Percentiles rank a stretch among this genome's conserved stretches.
Evolutionary conservation across 2,888 invertebrate species (phyloP).

Genomic region (Sceliomorpha sp.): DNA sequence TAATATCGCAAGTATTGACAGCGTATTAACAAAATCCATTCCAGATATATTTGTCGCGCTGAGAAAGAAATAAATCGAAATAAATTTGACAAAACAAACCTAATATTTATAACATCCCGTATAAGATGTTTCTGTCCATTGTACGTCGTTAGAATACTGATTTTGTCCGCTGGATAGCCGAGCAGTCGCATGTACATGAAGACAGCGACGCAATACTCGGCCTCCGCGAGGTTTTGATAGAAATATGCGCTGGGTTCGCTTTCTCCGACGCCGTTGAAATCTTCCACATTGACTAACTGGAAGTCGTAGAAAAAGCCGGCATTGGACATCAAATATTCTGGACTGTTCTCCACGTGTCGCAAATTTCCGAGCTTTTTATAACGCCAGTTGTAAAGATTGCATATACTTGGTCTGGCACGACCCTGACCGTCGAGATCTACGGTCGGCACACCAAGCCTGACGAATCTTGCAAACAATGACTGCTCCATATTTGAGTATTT

Average conservation of each 20-base stretch:
- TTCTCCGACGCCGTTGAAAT: slow-evolving; percentile 98
- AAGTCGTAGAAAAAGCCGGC: slow-evolving; percentile 96
- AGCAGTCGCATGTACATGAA: slow-evolving; percentile 99
- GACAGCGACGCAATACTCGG: slow-evolving; percentile 97
- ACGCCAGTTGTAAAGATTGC: slow-evolving; percentile 96
- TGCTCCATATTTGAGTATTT: slow-evolving; percentile 99
- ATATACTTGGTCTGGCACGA: slow-evolving; percentile 94
- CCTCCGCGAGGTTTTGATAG: slow-evolving; percentile 96
- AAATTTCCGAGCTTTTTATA: slow-evolving; percentile 98
- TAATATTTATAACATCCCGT: slow-evolving; percentile 94
- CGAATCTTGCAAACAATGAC: slow-evolving; percentile 97
- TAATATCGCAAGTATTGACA: not conserved
- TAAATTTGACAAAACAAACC: slow-evolving; percentile 60
- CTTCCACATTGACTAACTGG: slow-evolving; percentile 97
- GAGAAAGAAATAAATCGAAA: no score
- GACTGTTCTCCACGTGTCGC: slow-evolving; percentile 90
- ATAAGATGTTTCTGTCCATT: slow-evolving; percentile 99
- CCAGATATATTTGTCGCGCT: no score
- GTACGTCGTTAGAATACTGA: slow-evolving; percentile 98
- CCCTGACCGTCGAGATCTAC: slow-evolving; percentile 99
- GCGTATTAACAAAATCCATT: no score
- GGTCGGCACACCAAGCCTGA: slow-evolving; percentile 97
- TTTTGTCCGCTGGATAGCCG: slow-evolving; percentile 97
- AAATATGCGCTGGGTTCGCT: slow-evolving; percentile 99
- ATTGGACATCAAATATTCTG: slow-evolving; percentile 95